Conservation (phyloP, 2,888 invertebrate genomes). For the Phymatocera aterrima region DNA sequence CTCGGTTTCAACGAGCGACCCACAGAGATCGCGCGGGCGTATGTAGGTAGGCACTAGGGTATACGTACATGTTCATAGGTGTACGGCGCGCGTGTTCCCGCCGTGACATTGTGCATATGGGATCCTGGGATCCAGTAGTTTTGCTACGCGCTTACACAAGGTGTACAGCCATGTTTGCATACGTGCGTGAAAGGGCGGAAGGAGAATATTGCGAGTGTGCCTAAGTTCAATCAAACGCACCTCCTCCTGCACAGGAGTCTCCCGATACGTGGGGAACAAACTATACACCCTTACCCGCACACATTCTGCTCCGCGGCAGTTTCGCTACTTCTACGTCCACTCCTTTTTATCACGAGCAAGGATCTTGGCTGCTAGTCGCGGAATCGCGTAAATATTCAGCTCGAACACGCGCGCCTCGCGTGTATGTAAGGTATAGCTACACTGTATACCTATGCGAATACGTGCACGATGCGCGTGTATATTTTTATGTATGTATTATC, state of each 20-base stretch:
- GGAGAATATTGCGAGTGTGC: slow-evolving; percentile 11
- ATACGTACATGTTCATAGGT: neutral
- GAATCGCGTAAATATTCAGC: slow-evolving; percentile 5
- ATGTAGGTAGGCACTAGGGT: slow-evolving; percentile 1
- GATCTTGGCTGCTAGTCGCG: slow-evolving; percentile 26
- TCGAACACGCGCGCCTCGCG: neutral
- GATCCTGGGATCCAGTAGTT: neutral
- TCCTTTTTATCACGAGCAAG: slow-evolving; percentile 1
- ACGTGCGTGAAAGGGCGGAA: neutral
- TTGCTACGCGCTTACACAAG: neutral
- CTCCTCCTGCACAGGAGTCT: slow-evolving; percentile 10
- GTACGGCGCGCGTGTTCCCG: slow-evolving; percentile 16
- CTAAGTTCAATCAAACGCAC: slow-evolving; percentile 30
- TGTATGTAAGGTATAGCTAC: neutral
- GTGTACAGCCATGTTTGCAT: neutral
- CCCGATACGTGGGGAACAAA: neutral
- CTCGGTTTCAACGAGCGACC: slow-evolving; percentile 68
- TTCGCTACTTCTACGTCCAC: slow-evolving; percentile 9
- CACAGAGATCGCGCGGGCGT: slow-evolving; percentile 51
- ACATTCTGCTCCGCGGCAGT: neutral
- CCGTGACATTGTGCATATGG: slow-evolving; percentile 23
- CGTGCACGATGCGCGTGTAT: neutral
- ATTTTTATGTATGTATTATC: neutral
- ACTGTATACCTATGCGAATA: neutral
- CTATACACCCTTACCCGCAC: too few species aligned